These are phyloP conservation scores for Brachionus manjavacas DNA, from an alignment of 1,140 invertebrate species.

Conservation along the genomic window DNA sequence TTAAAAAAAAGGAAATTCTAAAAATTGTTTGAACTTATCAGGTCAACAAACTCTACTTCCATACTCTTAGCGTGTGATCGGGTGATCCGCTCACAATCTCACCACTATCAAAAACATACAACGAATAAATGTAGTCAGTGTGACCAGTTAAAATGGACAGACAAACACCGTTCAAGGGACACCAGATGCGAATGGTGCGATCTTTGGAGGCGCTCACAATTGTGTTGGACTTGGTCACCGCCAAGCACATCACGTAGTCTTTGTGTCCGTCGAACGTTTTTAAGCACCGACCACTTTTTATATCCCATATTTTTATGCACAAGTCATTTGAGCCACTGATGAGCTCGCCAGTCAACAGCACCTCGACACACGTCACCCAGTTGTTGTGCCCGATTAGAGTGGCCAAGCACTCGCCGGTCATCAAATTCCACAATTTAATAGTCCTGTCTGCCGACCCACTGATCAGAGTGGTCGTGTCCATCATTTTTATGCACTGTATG, in stretches of 20 bases:
- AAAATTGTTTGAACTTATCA: not conserved
- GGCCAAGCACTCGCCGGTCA: constrained; percentile 98
- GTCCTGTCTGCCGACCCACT: constrained; percentile 72
- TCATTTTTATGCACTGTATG: constrained; percentile 49
- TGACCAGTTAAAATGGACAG: not conserved
- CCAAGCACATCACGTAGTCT: not conserved
- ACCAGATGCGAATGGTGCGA: not conserved
- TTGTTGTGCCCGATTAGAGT: constrained; percentile 90
- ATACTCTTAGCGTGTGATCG: not conserved
- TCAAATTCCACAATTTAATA: constrained; percentile 97
- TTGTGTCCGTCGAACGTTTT: not conserved
- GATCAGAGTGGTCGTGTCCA: constrained; percentile 71
- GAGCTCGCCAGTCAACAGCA: not conserved
- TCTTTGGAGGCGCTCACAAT: constrained; percentile 4
- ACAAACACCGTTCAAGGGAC: not conserved
- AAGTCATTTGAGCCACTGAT: constrained; percentile 98
- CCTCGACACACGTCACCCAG: constrained; percentile 56
- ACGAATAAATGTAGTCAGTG: not conserved
- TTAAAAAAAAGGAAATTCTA: not conserved
- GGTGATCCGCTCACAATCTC: constrained; percentile 1
- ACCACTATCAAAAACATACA: not conserved
- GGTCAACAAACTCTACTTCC: not conserved
- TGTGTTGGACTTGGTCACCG: not conserved
- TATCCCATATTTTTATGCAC: constrained; percentile 98
- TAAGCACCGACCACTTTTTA: constrained; percentile 88